These are phyloP conservation scores for Spatulosminthurus flaviceps DNA, from an alignment of 2,888 invertebrate species.

Conservation along the genomic window DNA sequence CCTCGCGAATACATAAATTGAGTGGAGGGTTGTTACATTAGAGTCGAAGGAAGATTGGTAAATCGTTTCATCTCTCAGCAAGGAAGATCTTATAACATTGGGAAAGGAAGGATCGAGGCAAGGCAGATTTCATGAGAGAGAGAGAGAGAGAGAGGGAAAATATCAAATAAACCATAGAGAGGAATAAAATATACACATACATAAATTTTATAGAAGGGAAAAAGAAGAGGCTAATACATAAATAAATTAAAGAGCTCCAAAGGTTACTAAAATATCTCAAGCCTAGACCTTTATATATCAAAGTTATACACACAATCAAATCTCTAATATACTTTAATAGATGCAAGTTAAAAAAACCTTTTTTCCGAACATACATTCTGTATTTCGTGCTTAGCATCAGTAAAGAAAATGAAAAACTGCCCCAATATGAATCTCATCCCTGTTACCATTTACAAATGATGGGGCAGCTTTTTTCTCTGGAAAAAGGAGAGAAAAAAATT, in stretches of 20 bases:
- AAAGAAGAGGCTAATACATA: slow-evolving; percentile 11
- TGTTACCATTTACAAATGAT: slow-evolving; percentile 35
- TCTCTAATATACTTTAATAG: too few relatives aligned
- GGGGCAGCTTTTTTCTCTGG: too few relatives aligned
- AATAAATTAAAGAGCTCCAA: not conserved
- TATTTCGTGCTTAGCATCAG: slow-evolving; percentile 42
- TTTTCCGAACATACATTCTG: not conserved
- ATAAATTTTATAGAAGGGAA: too few relatives aligned
- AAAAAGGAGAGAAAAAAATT: not conserved
- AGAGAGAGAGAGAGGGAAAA: too few relatives aligned
- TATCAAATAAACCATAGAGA: too few relatives aligned
- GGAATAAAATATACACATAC: not conserved
- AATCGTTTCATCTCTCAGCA: slow-evolving; percentile 12
- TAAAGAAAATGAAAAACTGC: slow-evolving; percentile 45
- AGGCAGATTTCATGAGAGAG: too few relatives aligned
- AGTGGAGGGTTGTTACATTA: slow-evolving; percentile 35
- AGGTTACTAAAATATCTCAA: not conserved
- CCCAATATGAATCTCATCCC: slow-evolving; percentile 38
- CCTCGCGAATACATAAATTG: slow-evolving; percentile 29
- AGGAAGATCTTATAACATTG: slow-evolving; percentile 1
- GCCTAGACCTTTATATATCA: too few relatives aligned
- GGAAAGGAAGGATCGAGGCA: not conserved
- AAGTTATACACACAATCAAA: too few relatives aligned
- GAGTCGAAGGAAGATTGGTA: slow-evolving; percentile 11
- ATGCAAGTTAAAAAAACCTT: too few relatives aligned